Evolutionary conservation across 2,888 invertebrate genomes (phyloP).

Genomic region (Eristalis pertinax): DNA sequence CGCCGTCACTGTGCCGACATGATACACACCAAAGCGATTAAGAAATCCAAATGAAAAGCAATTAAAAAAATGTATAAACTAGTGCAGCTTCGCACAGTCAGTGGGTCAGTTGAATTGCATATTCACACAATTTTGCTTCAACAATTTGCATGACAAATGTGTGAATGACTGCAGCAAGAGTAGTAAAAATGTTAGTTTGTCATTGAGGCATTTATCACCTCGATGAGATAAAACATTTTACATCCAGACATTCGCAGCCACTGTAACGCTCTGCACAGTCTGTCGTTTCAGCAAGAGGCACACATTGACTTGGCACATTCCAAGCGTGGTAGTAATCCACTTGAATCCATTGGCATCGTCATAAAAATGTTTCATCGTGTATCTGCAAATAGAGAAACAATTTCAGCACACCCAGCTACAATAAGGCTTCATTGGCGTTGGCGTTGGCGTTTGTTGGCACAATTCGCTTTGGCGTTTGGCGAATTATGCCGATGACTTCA

Average conservation of each 20-base stretch:
- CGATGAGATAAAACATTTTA: not conserved
- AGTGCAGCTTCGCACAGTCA: not conserved
- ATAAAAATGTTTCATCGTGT: not conserved
- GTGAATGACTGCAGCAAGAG: not conserved
- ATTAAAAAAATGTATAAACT: not conserved
- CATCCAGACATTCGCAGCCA: not conserved
- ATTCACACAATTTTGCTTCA: not conserved
- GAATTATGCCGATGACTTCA: conserved; percentile 7
- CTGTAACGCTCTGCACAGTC: not conserved
- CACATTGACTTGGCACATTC: not conserved
- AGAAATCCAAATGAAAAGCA: not conserved
- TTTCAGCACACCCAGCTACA: not conserved
- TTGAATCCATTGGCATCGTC: not conserved
- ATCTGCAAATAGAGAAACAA: not conserved
- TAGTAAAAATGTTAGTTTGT: not conserved
- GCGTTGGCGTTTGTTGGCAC: not conserved
- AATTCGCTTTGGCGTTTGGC: not conserved
- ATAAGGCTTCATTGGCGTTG: not conserved
- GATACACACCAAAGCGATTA: not conserved
- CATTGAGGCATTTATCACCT: not conserved
- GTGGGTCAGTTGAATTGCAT: not conserved
- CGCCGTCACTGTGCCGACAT: not conserved
- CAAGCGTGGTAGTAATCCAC: not conserved
- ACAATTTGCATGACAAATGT: not conserved
- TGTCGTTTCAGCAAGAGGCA: too few relatives aligned